phyloP scores from a whole-genome alignment of 2,113 vertebrate genomes.

The Dicaeum eximium region DNA sequence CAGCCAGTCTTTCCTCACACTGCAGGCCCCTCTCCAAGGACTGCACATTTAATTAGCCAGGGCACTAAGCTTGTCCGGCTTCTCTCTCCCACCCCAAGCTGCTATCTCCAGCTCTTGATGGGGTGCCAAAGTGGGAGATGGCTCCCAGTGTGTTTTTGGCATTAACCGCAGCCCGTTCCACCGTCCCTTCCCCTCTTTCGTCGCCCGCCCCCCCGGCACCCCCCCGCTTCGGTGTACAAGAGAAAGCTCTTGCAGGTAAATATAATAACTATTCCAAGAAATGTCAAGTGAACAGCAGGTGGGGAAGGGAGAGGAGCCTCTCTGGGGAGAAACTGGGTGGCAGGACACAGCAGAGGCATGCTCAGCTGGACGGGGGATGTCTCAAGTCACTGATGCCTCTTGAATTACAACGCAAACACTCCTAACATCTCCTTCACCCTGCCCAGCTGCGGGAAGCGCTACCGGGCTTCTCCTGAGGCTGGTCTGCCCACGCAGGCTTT shows the following conservation, averaged over 20 bases:
- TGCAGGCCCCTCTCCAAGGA: constrained; percentile 42
- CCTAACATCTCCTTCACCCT: not conserved
- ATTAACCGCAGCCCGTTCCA: not conserved
- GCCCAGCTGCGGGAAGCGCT: not conserved
- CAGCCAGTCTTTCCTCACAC: constrained; percentile 70
- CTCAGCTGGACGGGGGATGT: not conserved
- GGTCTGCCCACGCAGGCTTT: not conserved
- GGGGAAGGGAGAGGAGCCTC: not conserved
- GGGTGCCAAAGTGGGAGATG: not conserved
- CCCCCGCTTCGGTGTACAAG: not conserved
- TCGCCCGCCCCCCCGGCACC: rapidly evolving
- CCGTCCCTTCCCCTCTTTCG: too few relatives aligned
- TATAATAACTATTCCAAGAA: not conserved
- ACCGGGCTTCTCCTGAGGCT: not conserved
- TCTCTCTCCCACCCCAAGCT: not conserved
- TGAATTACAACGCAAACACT: not conserved
- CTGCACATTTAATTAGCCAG: constrained; percentile 56
- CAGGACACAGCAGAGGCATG: not conserved
- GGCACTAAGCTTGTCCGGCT: not conserved
- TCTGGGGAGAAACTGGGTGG: not conserved
- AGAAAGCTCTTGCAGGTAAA: not conserved
- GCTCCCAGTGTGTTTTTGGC: not conserved
- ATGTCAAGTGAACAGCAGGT: not conserved
- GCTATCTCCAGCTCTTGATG: not conserved
- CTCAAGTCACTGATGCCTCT: not conserved